These are phyloP conservation scores for Dreissena polymorpha DNA, from an alignment of 1,140 invertebrate species.

Conservation along the genomic window DNA sequence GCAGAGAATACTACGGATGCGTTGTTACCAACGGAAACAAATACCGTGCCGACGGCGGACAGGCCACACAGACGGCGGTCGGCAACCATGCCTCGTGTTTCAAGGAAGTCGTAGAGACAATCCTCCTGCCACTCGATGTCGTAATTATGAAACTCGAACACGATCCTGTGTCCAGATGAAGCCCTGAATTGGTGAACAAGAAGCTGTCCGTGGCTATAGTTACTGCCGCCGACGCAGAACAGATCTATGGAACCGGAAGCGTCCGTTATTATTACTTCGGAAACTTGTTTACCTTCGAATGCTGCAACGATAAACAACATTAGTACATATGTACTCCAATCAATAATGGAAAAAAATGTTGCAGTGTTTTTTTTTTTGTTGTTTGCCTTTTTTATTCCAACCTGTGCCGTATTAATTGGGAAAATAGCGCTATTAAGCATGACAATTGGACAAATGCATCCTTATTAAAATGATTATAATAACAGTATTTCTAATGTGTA, in stretches of 20 bases:
- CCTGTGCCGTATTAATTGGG: too few species aligned
- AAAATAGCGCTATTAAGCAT: too few species aligned
- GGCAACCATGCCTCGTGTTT: constrained; percentile 6
- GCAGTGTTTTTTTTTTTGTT: too few species aligned
- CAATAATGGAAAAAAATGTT: too few species aligned
- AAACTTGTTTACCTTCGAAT: neutral
- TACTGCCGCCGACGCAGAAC: neutral
- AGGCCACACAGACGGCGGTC: constrained; percentile 17
- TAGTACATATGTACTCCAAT: too few species aligned
- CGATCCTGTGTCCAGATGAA: neutral
- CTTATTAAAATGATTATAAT: too few species aligned
- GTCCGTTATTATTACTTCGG: neutral
- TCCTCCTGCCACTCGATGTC: constrained; percentile 27
- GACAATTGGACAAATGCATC: too few species aligned
- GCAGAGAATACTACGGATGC: constrained; percentile 13
- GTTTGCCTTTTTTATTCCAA: too few species aligned
- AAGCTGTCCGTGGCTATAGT: constrained; percentile 15
- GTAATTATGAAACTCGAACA: constrained; percentile 1
- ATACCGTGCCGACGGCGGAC: neutral
- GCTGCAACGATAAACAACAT: too few species aligned
- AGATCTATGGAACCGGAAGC: neutral
- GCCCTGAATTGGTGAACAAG: neutral
- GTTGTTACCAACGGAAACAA: neutral
- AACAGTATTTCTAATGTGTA: too few species aligned
- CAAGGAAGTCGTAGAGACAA: constrained; percentile 32